Evolutionary conservation across 2,888 invertebrate genomes (phyloP).

Genomic region (Dasysyrphus albostriatus): DNA sequence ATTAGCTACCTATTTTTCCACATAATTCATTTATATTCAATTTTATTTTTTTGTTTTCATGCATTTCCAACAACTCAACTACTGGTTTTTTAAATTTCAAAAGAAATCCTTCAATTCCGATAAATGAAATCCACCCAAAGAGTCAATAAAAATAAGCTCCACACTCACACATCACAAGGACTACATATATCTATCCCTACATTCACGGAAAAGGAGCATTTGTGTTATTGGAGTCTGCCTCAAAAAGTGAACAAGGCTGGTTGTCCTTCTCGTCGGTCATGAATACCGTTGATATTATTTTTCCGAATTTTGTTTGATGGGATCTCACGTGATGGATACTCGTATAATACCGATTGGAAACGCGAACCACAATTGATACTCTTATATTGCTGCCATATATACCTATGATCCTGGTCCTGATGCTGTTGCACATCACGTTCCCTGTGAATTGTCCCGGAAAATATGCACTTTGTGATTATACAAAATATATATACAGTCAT

Average conservation of each 20-base stretch:
- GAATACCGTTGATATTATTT: slow-evolving; percentile 30
- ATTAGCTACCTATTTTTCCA: no score
- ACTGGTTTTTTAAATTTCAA: background rate
- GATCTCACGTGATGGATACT: slow-evolving; percentile 44
- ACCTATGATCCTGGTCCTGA: background rate
- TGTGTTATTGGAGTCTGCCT: background rate
- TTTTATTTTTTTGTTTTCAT: no score
- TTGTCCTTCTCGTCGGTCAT: slow-evolving; percentile 8
- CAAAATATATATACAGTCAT: no score
- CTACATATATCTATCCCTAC: background rate
- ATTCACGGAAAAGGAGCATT: background rate
- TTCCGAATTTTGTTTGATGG: slow-evolving; percentile 47
- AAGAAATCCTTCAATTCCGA: background rate
- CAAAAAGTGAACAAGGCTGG: background rate
- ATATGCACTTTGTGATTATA: slow-evolving; percentile 30
- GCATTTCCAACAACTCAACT: no score
- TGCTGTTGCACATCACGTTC: slow-evolving; percentile 22
- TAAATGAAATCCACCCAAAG: background rate
- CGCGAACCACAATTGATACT: slow-evolving; percentile 35
- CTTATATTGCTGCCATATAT: background rate
- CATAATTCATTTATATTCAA: no score
- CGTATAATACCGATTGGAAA: slow-evolving; percentile 45
- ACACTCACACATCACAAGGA: background rate
- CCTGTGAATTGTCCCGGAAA: slow-evolving; percentile 59
- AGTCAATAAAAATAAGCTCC: background rate